A percentile compares a stretch with the other conserved stretches of the same genome.
Evolutionary conservation across 2,113 vertebrate genomes (phyloP).

Genomic region (Megaceryle maxima): DNA sequence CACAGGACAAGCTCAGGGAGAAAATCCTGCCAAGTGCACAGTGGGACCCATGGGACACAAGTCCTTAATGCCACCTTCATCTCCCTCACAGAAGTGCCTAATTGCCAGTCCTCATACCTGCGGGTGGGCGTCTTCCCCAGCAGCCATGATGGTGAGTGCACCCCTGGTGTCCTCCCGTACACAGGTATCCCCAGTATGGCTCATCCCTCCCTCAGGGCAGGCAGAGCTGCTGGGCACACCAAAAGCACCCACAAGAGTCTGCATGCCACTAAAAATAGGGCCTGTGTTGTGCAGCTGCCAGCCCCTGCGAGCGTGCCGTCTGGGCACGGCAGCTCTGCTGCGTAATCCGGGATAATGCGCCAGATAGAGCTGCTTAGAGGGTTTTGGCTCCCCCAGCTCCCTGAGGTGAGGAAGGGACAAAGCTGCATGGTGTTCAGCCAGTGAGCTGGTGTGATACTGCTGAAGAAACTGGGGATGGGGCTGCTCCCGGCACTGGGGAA

Average conservation of each 20-base stretch:
- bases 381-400: neutral
- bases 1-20: fast-evolving
- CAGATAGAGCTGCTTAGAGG: neutral
- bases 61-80: neutral
- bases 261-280: fast-evolving
- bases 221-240: neutral
- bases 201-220: neutral
- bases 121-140: constrained; percentile 86
- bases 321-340: fast-evolving
- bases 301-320: neutral
- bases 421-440: fast-evolving
- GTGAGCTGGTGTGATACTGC: neutral
- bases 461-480: neutral
- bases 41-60: fast-evolving
- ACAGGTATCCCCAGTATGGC: fast-evolving
- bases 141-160: constrained; percentile 86
- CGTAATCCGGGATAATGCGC: fast-evolving
- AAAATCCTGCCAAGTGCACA: neutral
- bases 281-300: neutral
- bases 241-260: fast-evolving
- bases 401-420: neutral
- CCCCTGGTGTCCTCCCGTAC: fast-evolving
- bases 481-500: neutral
- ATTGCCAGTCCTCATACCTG: constrained; percentile 92
- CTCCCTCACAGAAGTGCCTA: constrained; percentile 92